A percentile compares a stretch with the other conserved stretches of the same genome.
Conservation (phyloP, 2,797 vertebrate genomes). For the Sparus aurata region DNA sequence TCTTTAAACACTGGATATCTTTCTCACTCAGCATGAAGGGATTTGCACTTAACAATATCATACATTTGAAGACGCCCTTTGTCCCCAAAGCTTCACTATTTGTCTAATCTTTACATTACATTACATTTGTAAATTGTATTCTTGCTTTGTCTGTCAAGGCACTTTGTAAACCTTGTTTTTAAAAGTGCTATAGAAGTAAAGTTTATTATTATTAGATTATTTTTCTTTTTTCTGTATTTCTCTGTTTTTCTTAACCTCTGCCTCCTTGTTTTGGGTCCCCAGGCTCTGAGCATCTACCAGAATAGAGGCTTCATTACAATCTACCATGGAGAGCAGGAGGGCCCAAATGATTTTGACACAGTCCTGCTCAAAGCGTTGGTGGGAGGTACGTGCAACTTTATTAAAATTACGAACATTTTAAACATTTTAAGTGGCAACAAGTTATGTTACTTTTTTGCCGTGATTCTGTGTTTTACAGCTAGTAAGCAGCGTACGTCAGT, state of each 20-base stretch:
- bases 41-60: background rate
- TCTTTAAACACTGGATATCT: background rate
- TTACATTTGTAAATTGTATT: no score
- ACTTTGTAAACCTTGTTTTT: no score
- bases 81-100: background rate
- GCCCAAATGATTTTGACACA: slow-evolving; percentile 91
- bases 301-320: slow-evolving; percentile 89
- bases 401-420: background rate
- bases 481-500: slow-evolving; percentile 81
- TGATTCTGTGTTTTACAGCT: slow-evolving; percentile 77
- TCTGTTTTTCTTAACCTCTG: background rate
- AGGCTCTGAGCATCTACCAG: slow-evolving; percentile 90
- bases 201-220: no score
- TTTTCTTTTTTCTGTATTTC: background rate
- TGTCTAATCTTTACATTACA: background rate
- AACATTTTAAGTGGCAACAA: background rate
- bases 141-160: no score
- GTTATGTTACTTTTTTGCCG: accelerated
- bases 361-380: slow-evolving; percentile 91
- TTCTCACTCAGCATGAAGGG: background rate
- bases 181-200: no score
- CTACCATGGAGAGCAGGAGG: slow-evolving; percentile 88
- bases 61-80: background rate
- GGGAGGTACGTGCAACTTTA: slow-evolving; percentile 79
- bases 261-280: slow-evolving; percentile 15